Evolutionary conservation across 2,888 invertebrate species (phyloP), one percentile per base, ranked within the genome.

Genomic region (Rhagophthalmus giganteus): DNA sequence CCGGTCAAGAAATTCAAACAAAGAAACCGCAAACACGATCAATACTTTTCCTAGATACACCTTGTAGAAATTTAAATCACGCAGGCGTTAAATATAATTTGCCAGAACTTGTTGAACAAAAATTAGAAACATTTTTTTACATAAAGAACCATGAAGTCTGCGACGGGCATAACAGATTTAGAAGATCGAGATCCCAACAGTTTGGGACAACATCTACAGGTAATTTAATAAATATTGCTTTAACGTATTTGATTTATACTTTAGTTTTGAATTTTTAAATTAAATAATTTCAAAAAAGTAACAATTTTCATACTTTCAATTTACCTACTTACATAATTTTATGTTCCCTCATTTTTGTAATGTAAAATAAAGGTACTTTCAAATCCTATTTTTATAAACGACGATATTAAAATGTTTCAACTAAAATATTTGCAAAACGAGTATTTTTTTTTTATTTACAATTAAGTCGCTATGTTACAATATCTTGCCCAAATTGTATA

Each of bases 121-220:
- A 31, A 25, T 46, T 28, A 9, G 31, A 2, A 34, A 42, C 7
- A 6, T 11, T 12, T 24, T 6, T 16, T 46, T 2, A 16, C 25
- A 20, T 31, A 11, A 25, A 66, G 65, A 65, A 60, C 67, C 5
- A 37, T 34, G 2, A 80, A 80, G 56, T 74, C 78, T 35, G 78
- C 76, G 27, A 77, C 71, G 39, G 72, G 63, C 1, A 72, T 76
- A 27, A 70, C 71, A 3, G 78, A 82, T 38, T 72, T 87, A 50
- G 85, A 86, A 62, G 85, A 86, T 62, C 72, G 87, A 54, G 87
- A 88, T 66, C 88, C 88, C 0, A 85, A 86, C 62, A 79, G 78
- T 53, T 70, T 88, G 54, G 87, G 87, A 65, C 80, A 81, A 50
- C 86, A 87, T 70, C 76, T 88, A 35, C 85, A 86, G 82, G 88